Evolutionary conservation across 2,888 invertebrate genomes (phyloP).

Genomic region (Parnassius mnemosyne): DNA sequence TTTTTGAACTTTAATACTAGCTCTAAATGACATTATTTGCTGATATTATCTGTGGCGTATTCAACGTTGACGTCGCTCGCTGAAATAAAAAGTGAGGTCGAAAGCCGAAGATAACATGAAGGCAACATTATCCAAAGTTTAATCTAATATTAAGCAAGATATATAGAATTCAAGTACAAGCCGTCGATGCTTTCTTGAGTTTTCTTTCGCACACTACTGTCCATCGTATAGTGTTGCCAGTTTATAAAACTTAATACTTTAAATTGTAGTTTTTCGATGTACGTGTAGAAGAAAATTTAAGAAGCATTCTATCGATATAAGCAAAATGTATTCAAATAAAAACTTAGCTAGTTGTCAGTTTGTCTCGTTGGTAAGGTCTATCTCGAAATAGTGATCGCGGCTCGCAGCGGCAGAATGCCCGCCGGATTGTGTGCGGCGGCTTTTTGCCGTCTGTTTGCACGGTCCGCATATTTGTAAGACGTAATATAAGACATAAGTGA

Average conservation of each 20-base stretch:
- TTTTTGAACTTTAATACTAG: slow-evolving; percentile 7
- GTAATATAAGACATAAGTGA: slow-evolving; percentile 69
- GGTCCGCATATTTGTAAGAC: slow-evolving; percentile 56
- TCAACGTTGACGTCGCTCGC: background rate
- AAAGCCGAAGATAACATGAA: slow-evolving; percentile 22
- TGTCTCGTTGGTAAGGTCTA: slow-evolving; percentile 51
- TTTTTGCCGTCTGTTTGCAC: slow-evolving; percentile 32
- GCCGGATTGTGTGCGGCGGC: slow-evolving; percentile 31
- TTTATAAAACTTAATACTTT: slow-evolving; percentile 19
- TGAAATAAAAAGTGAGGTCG: background rate
- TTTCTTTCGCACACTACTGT: slow-evolving; percentile 21
- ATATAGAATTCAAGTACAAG: slow-evolving; percentile 59
- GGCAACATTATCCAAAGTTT: slow-evolving; percentile 67
- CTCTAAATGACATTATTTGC: slow-evolving; percentile 5
- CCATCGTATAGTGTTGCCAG: slow-evolving; percentile 40
- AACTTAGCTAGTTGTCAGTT: slow-evolving; percentile 71
- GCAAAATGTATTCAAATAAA: slow-evolving; percentile 65
- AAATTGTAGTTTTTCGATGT: slow-evolving; percentile 38
- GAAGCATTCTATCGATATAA: slow-evolving; percentile 57
- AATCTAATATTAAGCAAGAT: slow-evolving; percentile 44
- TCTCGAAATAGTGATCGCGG: slow-evolving; percentile 3
- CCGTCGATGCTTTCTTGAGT: slow-evolving; percentile 26
- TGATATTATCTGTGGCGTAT: slow-evolving; percentile 28
- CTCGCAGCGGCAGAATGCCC: slow-evolving; percentile 30
- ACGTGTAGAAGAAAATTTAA: slow-evolving; percentile 34